phyloP scores from a whole-genome alignment of 2,797 vertebrate species.

The Gambelia wislizenii region DNA sequence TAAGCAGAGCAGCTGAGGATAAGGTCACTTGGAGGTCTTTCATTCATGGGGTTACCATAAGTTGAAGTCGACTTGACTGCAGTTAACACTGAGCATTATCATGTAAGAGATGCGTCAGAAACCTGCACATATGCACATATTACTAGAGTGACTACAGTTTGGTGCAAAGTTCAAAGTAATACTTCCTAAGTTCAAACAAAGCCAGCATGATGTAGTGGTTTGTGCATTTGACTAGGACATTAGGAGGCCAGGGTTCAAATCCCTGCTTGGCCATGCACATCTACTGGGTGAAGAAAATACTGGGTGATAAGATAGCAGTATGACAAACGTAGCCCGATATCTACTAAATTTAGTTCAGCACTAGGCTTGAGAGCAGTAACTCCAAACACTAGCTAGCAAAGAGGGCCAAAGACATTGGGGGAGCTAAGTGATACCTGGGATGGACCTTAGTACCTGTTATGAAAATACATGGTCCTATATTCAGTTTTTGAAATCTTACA shows the following conservation, averaged over 20 bases:
- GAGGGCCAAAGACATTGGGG: not conserved
- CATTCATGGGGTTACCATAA: no score
- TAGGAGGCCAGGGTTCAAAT: no score
- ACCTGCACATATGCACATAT: not conserved
- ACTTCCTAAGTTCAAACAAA: not conserved
- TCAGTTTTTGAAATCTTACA: no score
- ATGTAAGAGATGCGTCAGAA: not conserved
- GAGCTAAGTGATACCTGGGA: no score
- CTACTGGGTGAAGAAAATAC: not conserved
- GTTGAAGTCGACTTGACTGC: no score
- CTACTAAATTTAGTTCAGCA: not conserved
- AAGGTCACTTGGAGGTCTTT: no score
- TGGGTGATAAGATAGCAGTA: not conserved
- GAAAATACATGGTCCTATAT: no score
- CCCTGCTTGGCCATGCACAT: no score
- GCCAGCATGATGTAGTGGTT: no score
- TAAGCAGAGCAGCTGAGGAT: no score
- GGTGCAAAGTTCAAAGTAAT: not conserved
- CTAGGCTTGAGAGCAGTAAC: not conserved
- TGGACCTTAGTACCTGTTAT: no score
- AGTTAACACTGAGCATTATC: not conserved
- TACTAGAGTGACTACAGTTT: not conserved
- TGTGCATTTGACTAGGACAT: no score
- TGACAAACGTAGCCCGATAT: not conserved
- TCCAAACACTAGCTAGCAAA: not conserved